These are phyloP conservation scores for Lepidurus couesii DNA, from an alignment of 1,140 invertebrate genomes.

Conservation along the genomic window DNA sequence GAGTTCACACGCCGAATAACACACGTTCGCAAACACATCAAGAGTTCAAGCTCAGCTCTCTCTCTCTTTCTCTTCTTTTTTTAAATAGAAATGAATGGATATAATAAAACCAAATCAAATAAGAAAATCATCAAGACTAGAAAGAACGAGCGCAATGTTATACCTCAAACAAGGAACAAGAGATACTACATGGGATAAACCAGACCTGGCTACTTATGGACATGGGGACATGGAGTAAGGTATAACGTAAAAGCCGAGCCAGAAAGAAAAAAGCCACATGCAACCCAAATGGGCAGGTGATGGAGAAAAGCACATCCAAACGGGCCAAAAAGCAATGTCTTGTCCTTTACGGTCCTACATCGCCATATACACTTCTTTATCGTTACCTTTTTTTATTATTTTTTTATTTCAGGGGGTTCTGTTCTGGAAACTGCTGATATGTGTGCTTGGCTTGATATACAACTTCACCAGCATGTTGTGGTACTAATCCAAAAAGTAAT, in stretches of 20 bases:
- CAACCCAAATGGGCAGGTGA: slow-evolving; percentile 12
- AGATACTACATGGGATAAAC: background rate
- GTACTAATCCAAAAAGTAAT: too few relatives aligned
- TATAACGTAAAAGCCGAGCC: background rate
- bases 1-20: slow-evolving; percentile 9
- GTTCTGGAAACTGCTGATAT: background rate
- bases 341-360: background rate
- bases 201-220: slow-evolving; percentile 7
- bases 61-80: too few relatives aligned
- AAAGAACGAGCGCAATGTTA: too few relatives aligned
- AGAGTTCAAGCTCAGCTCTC: background rate
- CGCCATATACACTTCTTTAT: background rate
- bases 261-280: background rate
- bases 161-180: background rate
- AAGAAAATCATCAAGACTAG: too few relatives aligned
- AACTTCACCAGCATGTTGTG: too few relatives aligned
- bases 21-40: background rate
- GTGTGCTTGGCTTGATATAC: background rate
- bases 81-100: too few relatives aligned
- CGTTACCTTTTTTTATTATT: background rate
- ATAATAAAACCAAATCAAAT: too few relatives aligned
- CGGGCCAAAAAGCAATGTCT: background rate
- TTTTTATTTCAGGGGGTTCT: background rate
- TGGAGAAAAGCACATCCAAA: background rate
- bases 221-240: background rate